Conservation (phyloP, 1,140 invertebrate species). For the Orchestia grillus region DNA sequence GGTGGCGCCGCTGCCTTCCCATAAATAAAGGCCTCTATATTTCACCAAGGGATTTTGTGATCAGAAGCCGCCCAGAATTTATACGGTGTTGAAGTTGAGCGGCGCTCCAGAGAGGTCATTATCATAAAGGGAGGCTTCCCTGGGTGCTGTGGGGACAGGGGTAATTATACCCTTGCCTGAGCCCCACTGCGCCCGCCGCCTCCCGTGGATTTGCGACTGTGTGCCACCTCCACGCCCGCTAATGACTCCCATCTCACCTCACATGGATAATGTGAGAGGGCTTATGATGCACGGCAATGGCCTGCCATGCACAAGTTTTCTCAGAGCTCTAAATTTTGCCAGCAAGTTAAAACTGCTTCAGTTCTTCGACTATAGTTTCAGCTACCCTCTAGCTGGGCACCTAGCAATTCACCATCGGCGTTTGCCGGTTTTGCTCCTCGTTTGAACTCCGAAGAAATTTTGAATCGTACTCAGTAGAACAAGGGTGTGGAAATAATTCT, state of each 20-base stretch:
- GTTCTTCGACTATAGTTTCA: no score
- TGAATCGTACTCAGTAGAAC: neutral
- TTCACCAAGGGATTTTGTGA: constrained; percentile 51
- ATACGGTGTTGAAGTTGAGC: constrained; percentile 51
- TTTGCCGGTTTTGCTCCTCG: neutral
- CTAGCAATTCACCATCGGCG: neutral
- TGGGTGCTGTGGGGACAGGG: neutral
- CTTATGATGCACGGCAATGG: neutral
- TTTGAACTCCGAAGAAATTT: neutral
- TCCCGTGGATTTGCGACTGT: neutral
- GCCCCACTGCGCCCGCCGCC: neutral
- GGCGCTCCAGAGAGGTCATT: constrained; percentile 23
- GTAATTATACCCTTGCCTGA: neutral
- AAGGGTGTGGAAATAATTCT: no score
- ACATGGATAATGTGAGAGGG: no score
- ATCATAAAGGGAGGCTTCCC: constrained; percentile 32
- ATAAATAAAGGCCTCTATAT: constrained; percentile 48
- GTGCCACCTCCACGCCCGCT: no score
- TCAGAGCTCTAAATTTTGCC: neutral
- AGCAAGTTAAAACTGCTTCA: neutral
- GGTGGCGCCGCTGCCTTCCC: neutral
- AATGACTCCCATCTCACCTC: no score
- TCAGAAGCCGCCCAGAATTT: constrained; percentile 34
- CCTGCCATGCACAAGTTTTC: neutral
- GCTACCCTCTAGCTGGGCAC: no score